Percentiles rank a stretch among this genome's conserved stretches.
phyloP scores from a whole-genome alignment of 2,888 invertebrate species.

The Ommatoiulus sabulosus region DNA sequence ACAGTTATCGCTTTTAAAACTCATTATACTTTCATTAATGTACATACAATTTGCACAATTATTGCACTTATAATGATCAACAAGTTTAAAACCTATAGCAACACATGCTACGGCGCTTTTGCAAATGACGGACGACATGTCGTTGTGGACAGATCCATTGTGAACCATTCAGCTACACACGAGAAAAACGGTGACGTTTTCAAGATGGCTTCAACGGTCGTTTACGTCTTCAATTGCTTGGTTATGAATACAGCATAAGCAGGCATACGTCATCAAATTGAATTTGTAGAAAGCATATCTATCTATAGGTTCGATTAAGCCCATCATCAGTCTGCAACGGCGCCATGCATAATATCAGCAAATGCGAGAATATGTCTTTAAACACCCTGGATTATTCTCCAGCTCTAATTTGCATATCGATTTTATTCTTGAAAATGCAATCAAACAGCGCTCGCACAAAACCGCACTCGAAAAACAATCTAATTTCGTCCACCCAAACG shows the following conservation, averaged over 20 bases:
- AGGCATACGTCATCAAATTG: neutral
- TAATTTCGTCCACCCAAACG: neutral
- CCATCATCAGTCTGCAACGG: neutral
- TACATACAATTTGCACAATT: no score
- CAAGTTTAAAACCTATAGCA: no score
- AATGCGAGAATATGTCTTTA: neutral
- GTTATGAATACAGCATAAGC: neutral
- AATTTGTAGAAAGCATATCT: neutral
- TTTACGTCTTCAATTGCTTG: no score
- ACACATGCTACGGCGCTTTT: no score
- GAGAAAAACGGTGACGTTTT: no score
- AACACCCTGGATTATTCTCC: neutral
- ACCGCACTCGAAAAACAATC: conserved; percentile 31
- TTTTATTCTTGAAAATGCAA: conserved; percentile 10
- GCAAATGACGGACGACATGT: no score
- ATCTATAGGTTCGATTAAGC: neutral
- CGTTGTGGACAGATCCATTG: no score
- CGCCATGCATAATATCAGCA: neutral
- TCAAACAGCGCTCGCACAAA: neutral
- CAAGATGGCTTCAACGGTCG: no score
- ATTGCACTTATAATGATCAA: no score
- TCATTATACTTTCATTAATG: no score
- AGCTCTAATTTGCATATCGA: conserved; percentile 21
- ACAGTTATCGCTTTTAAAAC: no score
- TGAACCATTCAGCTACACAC: no score